These are phyloP conservation scores for Cliona cf. orientalis DNA, from an alignment of 37 sponge, comb jelly and placozoan genomes.

Conservation along the genomic window DNA sequence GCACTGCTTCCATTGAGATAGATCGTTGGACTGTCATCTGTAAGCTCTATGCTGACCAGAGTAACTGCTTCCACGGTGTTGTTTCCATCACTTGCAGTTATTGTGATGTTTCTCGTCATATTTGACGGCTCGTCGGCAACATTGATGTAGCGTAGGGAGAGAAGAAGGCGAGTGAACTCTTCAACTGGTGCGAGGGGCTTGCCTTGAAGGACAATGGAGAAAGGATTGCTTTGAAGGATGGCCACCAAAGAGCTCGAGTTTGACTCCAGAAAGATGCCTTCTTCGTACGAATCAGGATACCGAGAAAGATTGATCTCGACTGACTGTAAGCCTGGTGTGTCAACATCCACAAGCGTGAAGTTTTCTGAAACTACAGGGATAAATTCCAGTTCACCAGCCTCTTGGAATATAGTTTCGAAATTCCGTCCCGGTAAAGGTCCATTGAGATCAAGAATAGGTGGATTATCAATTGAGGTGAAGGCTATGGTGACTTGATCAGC, in stretches of 20 bases:
- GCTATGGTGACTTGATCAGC: slow-evolving; percentile 37
- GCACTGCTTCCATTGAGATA: slow-evolving; percentile 6
- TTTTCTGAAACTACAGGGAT: slow-evolving; percentile 19
- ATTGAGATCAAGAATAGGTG: slow-evolving; percentile 76
- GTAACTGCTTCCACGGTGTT: slow-evolving; percentile 2
- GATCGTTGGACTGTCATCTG: slow-evolving; percentile 59
- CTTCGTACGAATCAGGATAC: background rate
- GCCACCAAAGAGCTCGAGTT: background rate
- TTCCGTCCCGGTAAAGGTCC: slow-evolving; percentile 41
- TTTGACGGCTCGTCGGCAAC: slow-evolving; percentile 61
- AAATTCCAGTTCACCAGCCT: slow-evolving; percentile 35
- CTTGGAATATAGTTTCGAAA: slow-evolving; percentile 19
- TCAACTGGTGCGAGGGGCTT: slow-evolving; percentile 30
- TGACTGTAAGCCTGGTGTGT: slow-evolving; percentile 14
- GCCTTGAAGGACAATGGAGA: slow-evolving; percentile 7
- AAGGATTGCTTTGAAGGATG: background rate
- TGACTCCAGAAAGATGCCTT: background rate
- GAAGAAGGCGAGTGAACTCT: slow-evolving; percentile 34
- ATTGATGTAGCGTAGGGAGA: slow-evolving; percentile 52
- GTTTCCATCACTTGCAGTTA: slow-evolving; percentile 62
- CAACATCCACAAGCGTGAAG: slow-evolving; percentile 31
- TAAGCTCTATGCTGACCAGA: slow-evolving; percentile 14
- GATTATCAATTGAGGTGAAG: slow-evolving; percentile 57
- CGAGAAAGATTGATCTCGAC: slow-evolving; percentile 12
- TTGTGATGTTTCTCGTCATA: slow-evolving; percentile 5